Evolutionary conservation across 2,888 invertebrate species (phyloP).

Genomic region (Pterostichus madidus): DNA sequence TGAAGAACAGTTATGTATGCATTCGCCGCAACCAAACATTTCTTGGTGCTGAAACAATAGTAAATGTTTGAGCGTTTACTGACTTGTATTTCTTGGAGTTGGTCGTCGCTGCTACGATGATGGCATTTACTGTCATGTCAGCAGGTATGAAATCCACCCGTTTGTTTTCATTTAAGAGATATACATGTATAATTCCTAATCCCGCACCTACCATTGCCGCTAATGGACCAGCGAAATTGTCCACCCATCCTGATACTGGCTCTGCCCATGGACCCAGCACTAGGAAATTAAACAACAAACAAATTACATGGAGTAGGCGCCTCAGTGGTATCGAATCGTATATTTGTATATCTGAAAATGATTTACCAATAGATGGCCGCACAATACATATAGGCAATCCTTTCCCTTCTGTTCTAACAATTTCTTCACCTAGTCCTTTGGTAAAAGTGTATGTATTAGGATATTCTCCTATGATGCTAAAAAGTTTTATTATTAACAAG

Average conservation of each 20-base stretch:
- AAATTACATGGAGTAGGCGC: too few species aligned
- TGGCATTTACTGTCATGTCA: background rate
- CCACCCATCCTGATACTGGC: background rate
- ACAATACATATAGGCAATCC: constrained; percentile 83
- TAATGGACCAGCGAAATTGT: background rate
- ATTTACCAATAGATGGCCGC: constrained; percentile 84
- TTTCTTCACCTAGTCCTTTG: constrained; percentile 85
- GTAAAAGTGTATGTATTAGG: constrained; percentile 88
- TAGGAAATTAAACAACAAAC: background rate
- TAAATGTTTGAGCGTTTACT: background rate
- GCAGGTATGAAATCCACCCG: background rate
- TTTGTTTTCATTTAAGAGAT: background rate
- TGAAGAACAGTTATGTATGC: too few species aligned
- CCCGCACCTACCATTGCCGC: background rate
- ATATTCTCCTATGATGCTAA: constrained; percentile 75
- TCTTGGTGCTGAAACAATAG: too few species aligned
- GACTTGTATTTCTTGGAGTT: background rate
- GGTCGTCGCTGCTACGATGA: background rate
- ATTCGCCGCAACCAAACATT: too few species aligned
- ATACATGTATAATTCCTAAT: background rate
- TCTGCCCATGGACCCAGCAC: background rate
- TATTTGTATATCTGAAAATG: too few species aligned
- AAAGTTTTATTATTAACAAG: background rate
- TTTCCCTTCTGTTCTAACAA: constrained; percentile 79
- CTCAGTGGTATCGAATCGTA: too few species aligned